Evolutionary conservation across 2,113 vertebrate genomes (phyloP).

Genomic region (Otocyon megalotis): DNA sequence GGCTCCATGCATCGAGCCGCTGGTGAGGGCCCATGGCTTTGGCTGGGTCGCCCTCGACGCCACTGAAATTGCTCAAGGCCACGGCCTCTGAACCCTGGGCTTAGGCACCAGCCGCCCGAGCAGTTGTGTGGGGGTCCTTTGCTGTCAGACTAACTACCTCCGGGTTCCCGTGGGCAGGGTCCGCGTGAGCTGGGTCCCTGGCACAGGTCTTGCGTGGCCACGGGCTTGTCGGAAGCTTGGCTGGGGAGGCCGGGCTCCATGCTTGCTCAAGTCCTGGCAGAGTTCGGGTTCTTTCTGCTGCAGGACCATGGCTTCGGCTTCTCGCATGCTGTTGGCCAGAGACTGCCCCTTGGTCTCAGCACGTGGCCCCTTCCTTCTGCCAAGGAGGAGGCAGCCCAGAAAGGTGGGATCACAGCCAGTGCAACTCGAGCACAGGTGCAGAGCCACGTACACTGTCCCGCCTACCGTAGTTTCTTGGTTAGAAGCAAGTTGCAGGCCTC

Average conservation of each 20-base stretch:
- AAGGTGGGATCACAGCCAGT: accelerated
- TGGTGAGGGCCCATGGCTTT: accelerated
- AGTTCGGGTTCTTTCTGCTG: accelerated
- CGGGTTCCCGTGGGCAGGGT: background rate
- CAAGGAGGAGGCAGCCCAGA: accelerated
- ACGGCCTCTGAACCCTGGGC: accelerated
- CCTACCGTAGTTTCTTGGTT: accelerated
- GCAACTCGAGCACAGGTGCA: accelerated
- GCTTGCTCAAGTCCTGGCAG: accelerated
- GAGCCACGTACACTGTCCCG: accelerated
- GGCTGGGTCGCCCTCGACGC: accelerated
- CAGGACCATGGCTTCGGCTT: accelerated
- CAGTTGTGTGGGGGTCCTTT: accelerated
- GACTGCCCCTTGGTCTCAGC: accelerated
- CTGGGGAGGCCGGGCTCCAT: accelerated
- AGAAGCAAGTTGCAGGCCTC: background rate
- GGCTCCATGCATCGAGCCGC: accelerated
- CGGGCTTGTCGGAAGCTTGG: accelerated
- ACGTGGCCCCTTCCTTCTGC: background rate
- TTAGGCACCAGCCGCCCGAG: accelerated
- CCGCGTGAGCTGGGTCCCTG: accelerated
- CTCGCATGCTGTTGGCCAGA: background rate
- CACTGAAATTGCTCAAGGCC: background rate
- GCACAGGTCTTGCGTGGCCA: accelerated
- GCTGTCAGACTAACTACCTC: accelerated